phyloP scores from a whole-genome alignment of 1,140 invertebrate species.

The Apis dorsata region DNA sequence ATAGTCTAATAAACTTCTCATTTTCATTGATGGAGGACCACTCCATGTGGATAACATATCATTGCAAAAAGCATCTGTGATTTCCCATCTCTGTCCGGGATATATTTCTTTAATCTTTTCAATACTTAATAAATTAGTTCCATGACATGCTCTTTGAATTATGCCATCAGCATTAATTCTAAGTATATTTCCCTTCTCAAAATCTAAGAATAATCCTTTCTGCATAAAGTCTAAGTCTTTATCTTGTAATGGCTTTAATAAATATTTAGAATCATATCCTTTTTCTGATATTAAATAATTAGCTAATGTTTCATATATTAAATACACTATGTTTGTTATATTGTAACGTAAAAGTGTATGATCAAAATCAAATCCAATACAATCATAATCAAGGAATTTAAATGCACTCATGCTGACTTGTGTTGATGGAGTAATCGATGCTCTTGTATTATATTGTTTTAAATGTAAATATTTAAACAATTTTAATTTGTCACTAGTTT shows the following conservation, averaged over 20 bases:
- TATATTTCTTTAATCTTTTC: conserved; percentile 84
- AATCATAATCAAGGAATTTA: conserved; percentile 85
- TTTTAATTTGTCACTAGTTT: not conserved
- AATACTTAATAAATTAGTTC: conserved; percentile 82
- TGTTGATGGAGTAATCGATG: not conserved
- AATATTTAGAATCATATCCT: conserved; percentile 81
- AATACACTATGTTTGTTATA: conserved; percentile 82
- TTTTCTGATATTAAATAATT: conserved; percentile 84
- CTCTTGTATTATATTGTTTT: conserved; percentile 16
- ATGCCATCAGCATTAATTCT: conserved; percentile 83
- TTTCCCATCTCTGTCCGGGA: conserved; percentile 82
- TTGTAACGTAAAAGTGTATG: conserved; percentile 87
- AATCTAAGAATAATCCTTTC: conserved; percentile 89
- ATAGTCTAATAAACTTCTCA: conserved; percentile 87
- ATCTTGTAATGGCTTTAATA: conserved; percentile 80
- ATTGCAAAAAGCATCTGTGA: conserved; percentile 80
- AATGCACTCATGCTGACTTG: conserved; percentile 74
- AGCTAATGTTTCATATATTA: conserved; percentile 84
- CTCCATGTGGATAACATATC: conserved; percentile 84
- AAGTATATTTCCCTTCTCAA: conserved; percentile 86
- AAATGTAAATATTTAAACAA: not conserved
- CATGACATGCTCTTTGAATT: conserved; percentile 86
- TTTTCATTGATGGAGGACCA: conserved; percentile 81
- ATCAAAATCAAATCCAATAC: conserved; percentile 90
- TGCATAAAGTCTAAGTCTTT: conserved; percentile 85